Percentiles rank a stretch among this genome's conserved stretches.
These are phyloP conservation scores for Leptopilina clavipes DNA, from an alignment of 1,140 invertebrate genomes.

Conservation along the genomic window DNA sequence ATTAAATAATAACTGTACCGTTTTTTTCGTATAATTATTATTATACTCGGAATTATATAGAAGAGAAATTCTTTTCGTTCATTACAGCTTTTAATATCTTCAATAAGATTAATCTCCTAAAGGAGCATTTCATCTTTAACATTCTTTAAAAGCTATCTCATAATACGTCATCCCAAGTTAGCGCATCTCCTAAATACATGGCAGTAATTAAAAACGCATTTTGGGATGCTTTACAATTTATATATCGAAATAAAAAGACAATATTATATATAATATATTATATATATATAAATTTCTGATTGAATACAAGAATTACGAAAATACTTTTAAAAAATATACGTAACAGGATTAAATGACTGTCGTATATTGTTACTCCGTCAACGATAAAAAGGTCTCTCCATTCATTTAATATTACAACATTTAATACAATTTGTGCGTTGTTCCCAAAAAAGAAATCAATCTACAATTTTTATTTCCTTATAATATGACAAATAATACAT, in stretches of 20 bases:
- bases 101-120: conserved; percentile 49
- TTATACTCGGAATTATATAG: conserved; percentile 55
- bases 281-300: conserved; percentile 1
- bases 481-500: not conserved
- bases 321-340: conserved; percentile 17
- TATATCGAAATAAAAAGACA: not conserved
- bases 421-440: conserved; percentile 32
- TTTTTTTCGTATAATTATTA: conserved; percentile 46
- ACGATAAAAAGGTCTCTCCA: not conserved
- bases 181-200: conserved; percentile 69
- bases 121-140: conserved; percentile 64
- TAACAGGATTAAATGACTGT: not conserved
- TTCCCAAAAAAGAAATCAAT: not conserved
- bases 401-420: conserved; percentile 20
- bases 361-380: not conserved
- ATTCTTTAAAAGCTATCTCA: conserved; percentile 72
- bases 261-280: not conserved
- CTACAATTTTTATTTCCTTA: not conserved
- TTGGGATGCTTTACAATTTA: conserved; percentile 23
- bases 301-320: conserved; percentile 19
- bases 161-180: conserved; percentile 71
- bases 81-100: conserved; percentile 59
- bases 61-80: conserved; percentile 59
- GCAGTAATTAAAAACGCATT: conserved; percentile 62
- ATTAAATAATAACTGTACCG: conserved; percentile 46